Percentiles rank a stretch among this genome's conserved stretches.
phyloP scores from a whole-genome alignment of 35 echinoderm and acorn worm genomes.

The Ophiothrix spiculata region DNA sequence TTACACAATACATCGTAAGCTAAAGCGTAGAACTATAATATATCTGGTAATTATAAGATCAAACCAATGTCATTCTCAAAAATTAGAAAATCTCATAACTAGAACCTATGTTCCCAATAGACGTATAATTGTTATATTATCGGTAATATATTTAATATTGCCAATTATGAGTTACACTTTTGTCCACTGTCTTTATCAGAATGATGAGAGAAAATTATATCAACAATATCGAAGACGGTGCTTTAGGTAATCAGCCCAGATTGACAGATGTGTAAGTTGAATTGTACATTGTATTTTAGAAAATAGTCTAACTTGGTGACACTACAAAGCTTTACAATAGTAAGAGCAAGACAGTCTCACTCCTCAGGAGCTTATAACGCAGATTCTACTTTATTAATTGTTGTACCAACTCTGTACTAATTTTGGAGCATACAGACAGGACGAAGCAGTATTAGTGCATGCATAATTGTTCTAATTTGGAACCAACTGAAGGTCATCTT shows the following conservation, averaged over 20 bases:
- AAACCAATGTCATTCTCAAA: no score
- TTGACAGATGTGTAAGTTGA: slow-evolving; percentile 27
- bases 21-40: no score
- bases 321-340: no score
- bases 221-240: slow-evolving; percentile 10
- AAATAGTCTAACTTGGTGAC: no score
- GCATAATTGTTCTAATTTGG: no score
- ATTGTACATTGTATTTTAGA: background rate
- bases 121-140: background rate
- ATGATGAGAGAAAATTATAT: slow-evolving; percentile 17
- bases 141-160: background rate
- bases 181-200: slow-evolving; percentile 5
- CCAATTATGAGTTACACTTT: background rate
- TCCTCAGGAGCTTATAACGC: background rate
- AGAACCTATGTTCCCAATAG: no score
- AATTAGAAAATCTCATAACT: no score
- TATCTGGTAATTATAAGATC: no score
- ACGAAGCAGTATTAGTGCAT: no score
- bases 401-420: background rate
- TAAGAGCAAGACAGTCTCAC: background rate
- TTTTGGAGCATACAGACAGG: background rate
- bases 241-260: slow-evolving; percentile 13
- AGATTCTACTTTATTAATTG: background rate
- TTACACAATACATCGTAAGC: no score
- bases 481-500: no score